Evolutionary conservation across 2,113 vertebrate species (phyloP).

Genomic region (Oenanthe melanoleuca): DNA sequence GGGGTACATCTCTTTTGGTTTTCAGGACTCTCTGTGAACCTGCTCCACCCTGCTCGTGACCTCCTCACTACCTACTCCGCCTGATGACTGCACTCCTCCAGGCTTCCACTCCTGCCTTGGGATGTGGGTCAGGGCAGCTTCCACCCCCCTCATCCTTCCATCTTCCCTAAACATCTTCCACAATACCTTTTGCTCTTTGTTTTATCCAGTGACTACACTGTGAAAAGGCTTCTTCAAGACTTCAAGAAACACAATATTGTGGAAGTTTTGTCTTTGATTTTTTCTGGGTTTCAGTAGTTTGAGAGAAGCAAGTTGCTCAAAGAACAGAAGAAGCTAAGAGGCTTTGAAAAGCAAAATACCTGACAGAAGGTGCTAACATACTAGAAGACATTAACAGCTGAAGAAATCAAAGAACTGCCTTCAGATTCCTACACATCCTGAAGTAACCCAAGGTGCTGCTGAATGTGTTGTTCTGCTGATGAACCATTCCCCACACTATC

Average conservation of each 20-base stretch:
- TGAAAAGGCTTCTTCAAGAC: background rate
- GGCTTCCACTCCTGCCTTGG: background rate
- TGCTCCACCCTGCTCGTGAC: slow-evolving; percentile 68
- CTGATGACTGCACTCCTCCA: slow-evolving; percentile 41
- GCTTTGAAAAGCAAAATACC: slow-evolving; percentile 37
- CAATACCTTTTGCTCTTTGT: background rate
- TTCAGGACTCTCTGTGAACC: slow-evolving; percentile 68
- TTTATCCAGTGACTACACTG: background rate
- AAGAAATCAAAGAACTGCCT: slow-evolving; percentile 28
- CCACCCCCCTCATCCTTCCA: background rate
- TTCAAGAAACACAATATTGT: background rate
- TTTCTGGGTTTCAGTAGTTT: background rate
- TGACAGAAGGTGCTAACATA: background rate
- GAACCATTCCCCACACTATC: background rate
- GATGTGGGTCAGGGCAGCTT: slow-evolving; percentile 18
- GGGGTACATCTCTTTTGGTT: slow-evolving; percentile 52
- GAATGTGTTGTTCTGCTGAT: background rate
- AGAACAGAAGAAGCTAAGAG: background rate
- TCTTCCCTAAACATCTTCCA: background rate
- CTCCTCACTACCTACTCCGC: slow-evolving; percentile 51
- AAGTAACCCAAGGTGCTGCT: background rate
- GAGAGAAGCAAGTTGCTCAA: background rate
- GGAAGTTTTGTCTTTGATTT: background rate
- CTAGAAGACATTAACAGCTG: background rate
- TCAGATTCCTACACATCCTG: background rate